Evolutionary conservation across 2,113 vertebrate genomes (phyloP).

Genomic region (Equus przewalskii): DNA sequence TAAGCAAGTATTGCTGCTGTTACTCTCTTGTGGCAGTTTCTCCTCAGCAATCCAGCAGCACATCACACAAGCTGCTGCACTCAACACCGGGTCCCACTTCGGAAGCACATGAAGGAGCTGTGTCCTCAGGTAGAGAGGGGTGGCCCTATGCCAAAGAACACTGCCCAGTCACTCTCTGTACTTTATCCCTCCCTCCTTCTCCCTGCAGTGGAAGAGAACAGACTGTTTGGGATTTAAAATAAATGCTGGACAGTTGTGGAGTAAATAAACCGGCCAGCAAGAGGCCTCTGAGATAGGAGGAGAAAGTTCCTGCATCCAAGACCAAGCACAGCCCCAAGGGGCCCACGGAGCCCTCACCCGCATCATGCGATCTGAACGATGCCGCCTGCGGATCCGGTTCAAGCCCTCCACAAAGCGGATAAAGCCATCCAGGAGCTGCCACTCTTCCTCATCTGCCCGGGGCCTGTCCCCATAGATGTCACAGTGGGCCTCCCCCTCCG

Average conservation of each 20-base stretch:
- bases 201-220: background rate
- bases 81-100: background rate
- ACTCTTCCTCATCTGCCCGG: constrained; percentile 92
- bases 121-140: background rate
- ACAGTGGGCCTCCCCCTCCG: constrained; percentile 94
- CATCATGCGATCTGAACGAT: constrained; percentile 96
- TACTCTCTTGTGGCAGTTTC: background rate
- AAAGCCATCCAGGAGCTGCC: constrained; percentile 95
- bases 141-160: background rate
- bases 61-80: background rate
- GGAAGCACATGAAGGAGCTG: background rate
- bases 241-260: background rate
- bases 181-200: background rate
- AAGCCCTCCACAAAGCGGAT: constrained; percentile 98
- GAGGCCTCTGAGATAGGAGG: background rate
- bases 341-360: constrained; percentile 84
- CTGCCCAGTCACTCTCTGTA: background rate
- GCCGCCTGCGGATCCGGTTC: constrained; percentile 96
- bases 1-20: background rate
- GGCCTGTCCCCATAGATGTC: constrained; percentile 95
- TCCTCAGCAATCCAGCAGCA: background rate
- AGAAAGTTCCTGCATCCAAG: background rate
- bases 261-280: background rate
- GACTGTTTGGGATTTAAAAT: background rate
- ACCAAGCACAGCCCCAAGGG: no score